A percentile compares a stretch with the other conserved stretches of the same genome.
These are phyloP conservation scores for Sinocyclocheilus anophthalmus DNA, from an alignment of 2,113 vertebrate species.

Conservation along the genomic window DNA sequence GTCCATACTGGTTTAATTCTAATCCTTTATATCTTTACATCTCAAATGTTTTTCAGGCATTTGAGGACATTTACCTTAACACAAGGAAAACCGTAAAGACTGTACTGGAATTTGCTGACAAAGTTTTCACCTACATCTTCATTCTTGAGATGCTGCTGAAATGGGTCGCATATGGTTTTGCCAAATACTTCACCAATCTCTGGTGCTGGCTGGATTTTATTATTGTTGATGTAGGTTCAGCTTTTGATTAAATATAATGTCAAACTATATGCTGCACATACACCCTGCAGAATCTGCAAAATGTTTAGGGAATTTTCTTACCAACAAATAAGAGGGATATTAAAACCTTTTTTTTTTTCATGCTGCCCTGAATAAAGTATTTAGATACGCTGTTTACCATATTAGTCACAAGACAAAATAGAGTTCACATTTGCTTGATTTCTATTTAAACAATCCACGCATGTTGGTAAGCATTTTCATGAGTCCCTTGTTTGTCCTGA, in stretches of 20 bases:
- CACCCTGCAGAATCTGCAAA: background rate
- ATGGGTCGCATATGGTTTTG: conserved; percentile 97
- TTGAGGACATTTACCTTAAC: conserved; percentile 95
- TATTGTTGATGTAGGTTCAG: conserved; percentile 87
- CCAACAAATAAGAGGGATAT: too few species aligned
- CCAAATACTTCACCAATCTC: conserved; percentile 94
- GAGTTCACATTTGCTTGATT: too few species aligned
- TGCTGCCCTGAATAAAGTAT: too few species aligned
- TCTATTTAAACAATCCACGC: too few species aligned
- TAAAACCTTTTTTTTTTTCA: too few species aligned
- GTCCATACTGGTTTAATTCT: background rate
- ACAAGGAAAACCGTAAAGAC: conserved; percentile 87
- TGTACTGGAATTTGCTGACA: conserved; percentile 93
- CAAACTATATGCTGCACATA: background rate
- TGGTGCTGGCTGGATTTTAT: conserved; percentile 99
- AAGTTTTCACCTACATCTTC: conserved; percentile 97
- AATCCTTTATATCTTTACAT: background rate
- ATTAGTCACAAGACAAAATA: background rate
- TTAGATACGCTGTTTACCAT: background rate
- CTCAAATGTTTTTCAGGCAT: conserved; percentile 77
- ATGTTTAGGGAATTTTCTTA: background rate
- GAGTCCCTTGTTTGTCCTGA: background rate
- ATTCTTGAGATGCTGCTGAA: conserved; percentile 98
- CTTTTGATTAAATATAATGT: background rate
- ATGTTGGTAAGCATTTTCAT: background rate